A percentile compares a stretch with the other conserved stretches of the same genome.
These are phyloP conservation scores for Heteropelma amictum DNA, from an alignment of 2,888 invertebrate species.

Conservation along the genomic window DNA sequence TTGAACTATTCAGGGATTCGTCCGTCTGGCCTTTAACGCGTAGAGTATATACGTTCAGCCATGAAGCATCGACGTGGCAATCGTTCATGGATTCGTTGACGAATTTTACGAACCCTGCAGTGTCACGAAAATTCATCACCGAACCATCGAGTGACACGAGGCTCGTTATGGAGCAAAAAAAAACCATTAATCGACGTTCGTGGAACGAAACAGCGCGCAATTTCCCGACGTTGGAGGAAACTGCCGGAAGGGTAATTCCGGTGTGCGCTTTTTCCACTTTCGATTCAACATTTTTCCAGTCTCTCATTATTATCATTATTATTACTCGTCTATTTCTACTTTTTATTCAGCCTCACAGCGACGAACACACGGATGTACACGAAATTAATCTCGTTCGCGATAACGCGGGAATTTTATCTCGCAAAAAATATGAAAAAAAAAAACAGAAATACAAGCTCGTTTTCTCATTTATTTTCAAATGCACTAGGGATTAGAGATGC, in stretches of 20 bases:
- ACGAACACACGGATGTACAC: no score
- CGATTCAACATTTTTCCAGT: background rate
- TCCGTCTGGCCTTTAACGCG: no score
- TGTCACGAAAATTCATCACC: slow-evolving; percentile 14
- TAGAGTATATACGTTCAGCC: background rate
- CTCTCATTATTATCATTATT: no score
- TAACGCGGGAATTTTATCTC: no score
- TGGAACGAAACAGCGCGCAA: background rate
- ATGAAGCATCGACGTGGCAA: slow-evolving; percentile 4
- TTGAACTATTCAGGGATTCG: no score
- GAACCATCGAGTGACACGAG: slow-evolving; percentile 8
- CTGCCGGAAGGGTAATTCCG: background rate
- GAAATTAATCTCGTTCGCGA: no score
- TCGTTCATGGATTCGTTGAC: background rate
- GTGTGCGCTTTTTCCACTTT: slow-evolving; percentile 10
- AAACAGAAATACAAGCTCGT: no score
- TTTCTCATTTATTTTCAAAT: no score
- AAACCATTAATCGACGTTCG: slow-evolving; percentile 39
- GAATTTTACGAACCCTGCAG: slow-evolving; percentile 8
- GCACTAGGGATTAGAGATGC: no score
- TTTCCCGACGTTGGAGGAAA: slow-evolving; percentile 11
- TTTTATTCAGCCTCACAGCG: no score
- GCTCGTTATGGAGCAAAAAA: background rate
- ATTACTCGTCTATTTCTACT: no score
- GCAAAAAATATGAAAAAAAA: no score